These are phyloP conservation scores for Nomada ferruginata DNA, from an alignment of 2,888 invertebrate species.

Conservation along the genomic window DNA sequence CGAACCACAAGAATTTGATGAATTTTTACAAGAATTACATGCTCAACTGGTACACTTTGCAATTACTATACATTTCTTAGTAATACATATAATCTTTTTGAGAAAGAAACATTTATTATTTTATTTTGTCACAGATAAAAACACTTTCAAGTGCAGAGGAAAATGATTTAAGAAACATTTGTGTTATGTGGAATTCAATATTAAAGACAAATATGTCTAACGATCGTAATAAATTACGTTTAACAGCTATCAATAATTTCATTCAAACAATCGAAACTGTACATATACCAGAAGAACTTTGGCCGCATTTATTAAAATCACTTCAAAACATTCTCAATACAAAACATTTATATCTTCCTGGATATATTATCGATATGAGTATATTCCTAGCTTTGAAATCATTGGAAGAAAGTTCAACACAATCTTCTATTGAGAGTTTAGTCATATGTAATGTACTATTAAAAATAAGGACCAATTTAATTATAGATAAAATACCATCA, in stretches of 20 bases:
- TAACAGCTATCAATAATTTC: slow-evolving; percentile 67
- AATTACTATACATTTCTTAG: neutral
- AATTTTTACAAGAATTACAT: slow-evolving; percentile 63
- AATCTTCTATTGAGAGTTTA: slow-evolving; percentile 71
- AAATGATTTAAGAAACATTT: slow-evolving; percentile 62
- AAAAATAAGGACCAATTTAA: slow-evolving; percentile 69
- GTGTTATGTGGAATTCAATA: slow-evolving; percentile 75
- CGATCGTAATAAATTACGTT: slow-evolving; percentile 70
- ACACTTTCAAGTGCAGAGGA: slow-evolving; percentile 57
- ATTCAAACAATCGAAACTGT: slow-evolving; percentile 62
- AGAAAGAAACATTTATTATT: neutral
- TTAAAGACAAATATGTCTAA: slow-evolving; percentile 72
- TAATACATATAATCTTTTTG: neutral
- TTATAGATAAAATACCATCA: slow-evolving; percentile 74
- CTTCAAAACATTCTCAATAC: slow-evolving; percentile 62
- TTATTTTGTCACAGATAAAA: slow-evolving; percentile 63
- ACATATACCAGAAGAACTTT: slow-evolving; percentile 59
- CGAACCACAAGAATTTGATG: slow-evolving; percentile 68
- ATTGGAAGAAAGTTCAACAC: slow-evolving; percentile 63
- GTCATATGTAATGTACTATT: slow-evolving; percentile 73
- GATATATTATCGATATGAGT: slow-evolving; percentile 73
- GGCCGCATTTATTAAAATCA: slow-evolving; percentile 68
- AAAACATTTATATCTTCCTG: slow-evolving; percentile 70
- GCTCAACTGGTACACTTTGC: slow-evolving; percentile 42
- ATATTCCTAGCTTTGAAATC: slow-evolving; percentile 69